phyloP scores from a whole-genome alignment of 1,140 invertebrate species.

The Rhagoletis pomonella region DNA sequence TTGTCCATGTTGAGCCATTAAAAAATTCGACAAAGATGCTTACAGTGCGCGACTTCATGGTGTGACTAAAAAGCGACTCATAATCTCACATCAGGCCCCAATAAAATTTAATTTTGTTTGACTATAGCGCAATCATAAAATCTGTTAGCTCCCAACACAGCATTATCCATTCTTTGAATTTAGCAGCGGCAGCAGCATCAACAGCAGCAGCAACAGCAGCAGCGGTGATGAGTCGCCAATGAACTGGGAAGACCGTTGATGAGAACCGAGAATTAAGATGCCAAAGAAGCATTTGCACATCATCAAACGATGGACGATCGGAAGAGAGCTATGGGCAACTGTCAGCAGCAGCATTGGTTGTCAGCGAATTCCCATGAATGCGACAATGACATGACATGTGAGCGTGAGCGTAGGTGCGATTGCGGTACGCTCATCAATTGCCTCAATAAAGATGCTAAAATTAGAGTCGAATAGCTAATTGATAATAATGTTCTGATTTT shows the following conservation, averaged over 20 bases:
- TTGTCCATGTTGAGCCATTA: constrained; percentile 38
- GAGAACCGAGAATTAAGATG: background rate
- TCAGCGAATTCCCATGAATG: constrained; percentile 4
- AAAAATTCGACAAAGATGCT: constrained; percentile 10
- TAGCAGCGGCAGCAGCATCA: background rate
- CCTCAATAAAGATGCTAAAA: constrained; percentile 49
- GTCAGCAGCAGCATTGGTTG: too few species aligned
- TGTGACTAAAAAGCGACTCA: constrained; percentile 25
- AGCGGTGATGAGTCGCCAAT: background rate
- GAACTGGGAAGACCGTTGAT: background rate
- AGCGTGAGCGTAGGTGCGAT: constrained; percentile 17
- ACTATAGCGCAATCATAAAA: constrained; percentile 36
- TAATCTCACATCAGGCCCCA: constrained; percentile 52
- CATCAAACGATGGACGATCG: background rate
- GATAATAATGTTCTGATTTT: constrained; percentile 49
- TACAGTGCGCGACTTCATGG: background rate
- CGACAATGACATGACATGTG: too few species aligned
- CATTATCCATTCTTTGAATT: background rate
- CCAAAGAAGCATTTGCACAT: background rate
- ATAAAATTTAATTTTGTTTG: constrained; percentile 51
- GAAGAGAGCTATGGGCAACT: background rate
- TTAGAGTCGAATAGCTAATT: constrained; percentile 48
- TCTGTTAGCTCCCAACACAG: background rate
- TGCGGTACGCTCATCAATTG: background rate
- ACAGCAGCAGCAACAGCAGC: background rate